A percentile compares a stretch with the other conserved stretches of the same genome.
These are phyloP conservation scores for Scortum barcoo DNA, from an alignment of 2,113 vertebrate species.

Conservation along the genomic window DNA sequence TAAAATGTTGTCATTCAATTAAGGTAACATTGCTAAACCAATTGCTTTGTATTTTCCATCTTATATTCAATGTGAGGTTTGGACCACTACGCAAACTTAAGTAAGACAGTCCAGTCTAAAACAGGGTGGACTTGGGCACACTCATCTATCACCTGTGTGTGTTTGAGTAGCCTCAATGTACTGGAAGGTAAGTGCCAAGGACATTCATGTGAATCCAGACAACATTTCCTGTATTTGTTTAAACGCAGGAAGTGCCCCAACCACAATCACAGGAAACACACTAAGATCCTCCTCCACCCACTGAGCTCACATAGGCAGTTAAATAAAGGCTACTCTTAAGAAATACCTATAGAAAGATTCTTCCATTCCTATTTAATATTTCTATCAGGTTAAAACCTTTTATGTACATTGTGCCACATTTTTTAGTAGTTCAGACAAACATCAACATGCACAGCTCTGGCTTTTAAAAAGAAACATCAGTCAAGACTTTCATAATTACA, in stretches of 20 bases:
- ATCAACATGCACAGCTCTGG: neutral
- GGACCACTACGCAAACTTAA: neutral
- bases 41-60: neutral
- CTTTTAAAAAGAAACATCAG: neutral
- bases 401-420: neutral
- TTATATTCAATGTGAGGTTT: neutral
- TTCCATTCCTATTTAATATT: neutral
- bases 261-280: conserved; percentile 79
- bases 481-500: neutral
- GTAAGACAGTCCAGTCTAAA: no score
- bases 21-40: neutral
- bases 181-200: conserved; percentile 11
- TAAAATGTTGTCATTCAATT: neutral
- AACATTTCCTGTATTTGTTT: conserved; percentile 80
- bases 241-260: conserved; percentile 54
- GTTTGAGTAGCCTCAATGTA: neutral
- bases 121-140: neutral
- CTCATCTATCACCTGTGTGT: neutral
- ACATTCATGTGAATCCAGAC: conserved; percentile 44
- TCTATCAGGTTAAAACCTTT: neutral
- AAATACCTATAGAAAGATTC: neutral
- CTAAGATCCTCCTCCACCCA: conserved; percentile 35
- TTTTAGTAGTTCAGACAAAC: neutral
- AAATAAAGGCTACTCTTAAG: conserved; percentile 14
- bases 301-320: conserved; percentile 14